Evolutionary conservation across 2,888 invertebrate genomes (phyloP).

Genomic region (Caenorhabditis doughertyi): DNA sequence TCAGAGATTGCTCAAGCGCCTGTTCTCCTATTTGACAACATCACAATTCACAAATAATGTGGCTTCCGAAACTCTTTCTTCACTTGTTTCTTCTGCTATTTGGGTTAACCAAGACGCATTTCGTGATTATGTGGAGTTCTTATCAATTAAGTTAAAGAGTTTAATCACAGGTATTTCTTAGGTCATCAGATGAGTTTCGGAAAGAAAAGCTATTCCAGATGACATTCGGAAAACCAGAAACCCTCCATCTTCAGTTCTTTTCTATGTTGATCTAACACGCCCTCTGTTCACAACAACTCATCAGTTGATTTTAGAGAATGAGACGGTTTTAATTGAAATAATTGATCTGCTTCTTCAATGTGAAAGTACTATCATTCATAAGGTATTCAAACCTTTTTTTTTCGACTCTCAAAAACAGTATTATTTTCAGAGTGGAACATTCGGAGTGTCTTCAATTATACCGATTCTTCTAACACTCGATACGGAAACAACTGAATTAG

Average conservation of each 20-base stretch:
- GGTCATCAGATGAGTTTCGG: too few relatives aligned
- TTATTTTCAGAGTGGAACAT: conserved; percentile 12
- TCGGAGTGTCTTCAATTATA: conserved; percentile 43
- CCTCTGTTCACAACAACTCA: conserved; percentile 40
- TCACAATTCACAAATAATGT: conserved; percentile 58
- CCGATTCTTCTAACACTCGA: conserved; percentile 40
- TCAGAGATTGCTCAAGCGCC: conserved; percentile 49
- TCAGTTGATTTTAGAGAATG: conserved; percentile 55
- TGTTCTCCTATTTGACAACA: conserved; percentile 47
- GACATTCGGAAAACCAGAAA: conserved; percentile 49
- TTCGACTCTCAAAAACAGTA: not conserved
- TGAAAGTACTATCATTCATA: conserved; percentile 56
- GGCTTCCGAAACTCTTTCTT: conserved; percentile 57
- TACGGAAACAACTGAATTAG: conserved; percentile 35
- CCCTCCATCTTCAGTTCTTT: conserved; percentile 55
- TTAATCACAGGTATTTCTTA: conserved; percentile 51
- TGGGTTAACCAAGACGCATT: conserved; percentile 44
- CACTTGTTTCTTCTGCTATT: conserved; percentile 47
- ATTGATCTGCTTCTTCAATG: conserved; percentile 53
- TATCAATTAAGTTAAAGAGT: conserved; percentile 50
- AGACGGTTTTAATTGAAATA: conserved; percentile 58
- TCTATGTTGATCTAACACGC: conserved; percentile 55
- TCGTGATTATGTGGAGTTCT: conserved; percentile 50
- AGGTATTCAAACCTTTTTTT: conserved; percentile 52
- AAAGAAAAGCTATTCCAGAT: conserved; percentile 57